These are phyloP conservation scores for Eupeodes corollae DNA, from an alignment of 1,140 invertebrate species.

Conservation along the genomic window DNA sequence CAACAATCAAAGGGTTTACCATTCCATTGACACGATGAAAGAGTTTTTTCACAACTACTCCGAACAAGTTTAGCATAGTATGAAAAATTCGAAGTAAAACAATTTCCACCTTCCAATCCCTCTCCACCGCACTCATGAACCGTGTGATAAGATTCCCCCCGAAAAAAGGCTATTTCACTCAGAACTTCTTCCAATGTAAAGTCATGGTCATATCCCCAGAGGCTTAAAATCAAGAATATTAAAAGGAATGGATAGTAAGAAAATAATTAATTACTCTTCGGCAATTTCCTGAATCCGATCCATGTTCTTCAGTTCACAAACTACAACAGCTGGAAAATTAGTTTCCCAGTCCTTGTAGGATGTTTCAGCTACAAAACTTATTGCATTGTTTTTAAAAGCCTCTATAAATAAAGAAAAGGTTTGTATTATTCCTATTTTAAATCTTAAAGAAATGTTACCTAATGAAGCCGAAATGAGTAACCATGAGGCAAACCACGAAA, in stretches of 20 bases:
- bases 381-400: conserved; percentile 40
- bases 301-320: conserved; percentile 52
- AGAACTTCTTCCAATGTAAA: conserved; percentile 56
- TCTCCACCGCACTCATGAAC: conserved; percentile 46
- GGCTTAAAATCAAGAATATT: conserved; percentile 25
- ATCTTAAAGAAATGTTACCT: conserved; percentile 14
- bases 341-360: conserved; percentile 58
- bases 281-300: conserved; percentile 46
- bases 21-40: conserved; percentile 51
- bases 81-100: conserved; percentile 44
- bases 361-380: conserved; percentile 59
- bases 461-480: conserved; percentile 47
- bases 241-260: no score
- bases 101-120: conserved; percentile 38
- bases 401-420: conserved; percentile 16
- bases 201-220: conserved; percentile 51
- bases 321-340: conserved; percentile 51
- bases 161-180: conserved; percentile 53
- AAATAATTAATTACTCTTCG: conserved; percentile 40
- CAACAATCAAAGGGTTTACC: conserved; percentile 50
- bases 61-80: conserved; percentile 47
- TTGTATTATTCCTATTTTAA: neutral
- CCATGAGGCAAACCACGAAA: conserved; percentile 50
- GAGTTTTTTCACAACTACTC: conserved; percentile 44
- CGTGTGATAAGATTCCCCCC: conserved; percentile 52